Base-by-base conservation (phyloP, 2,113 vertebrate genomes). In the Arenaria interpres region DNA sequence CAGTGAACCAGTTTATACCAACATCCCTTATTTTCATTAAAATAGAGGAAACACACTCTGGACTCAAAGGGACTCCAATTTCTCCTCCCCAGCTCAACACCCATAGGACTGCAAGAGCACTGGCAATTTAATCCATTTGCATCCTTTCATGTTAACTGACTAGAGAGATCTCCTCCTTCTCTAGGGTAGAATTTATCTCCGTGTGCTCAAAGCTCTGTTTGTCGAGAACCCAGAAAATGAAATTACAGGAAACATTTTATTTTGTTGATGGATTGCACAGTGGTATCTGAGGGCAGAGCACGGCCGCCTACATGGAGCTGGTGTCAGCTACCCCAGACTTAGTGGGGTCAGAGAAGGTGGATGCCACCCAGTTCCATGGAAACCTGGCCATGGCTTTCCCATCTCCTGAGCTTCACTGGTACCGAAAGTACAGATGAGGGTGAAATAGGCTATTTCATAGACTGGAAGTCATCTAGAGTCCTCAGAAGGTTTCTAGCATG, bases 1-100 rank as follows among this genome's bases (percentile, higher is more conserved):
- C 80, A 85, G 74, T 54, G 32, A 92, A 79, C n/a, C 32, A 25
- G 50, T 85, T 93, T 53, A 45, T 90, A 79, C 56, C 64, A 81
- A 22, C 35, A 43, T 78, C 68, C 57, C 46, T 80, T 90, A 79
- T 82, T 64, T 68, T 86, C 81, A 86, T 75, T 59, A 78, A 73
- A 0, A 46, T 10, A 30, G 68, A 83, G 57, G 39, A 85, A 93
- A 90, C 48, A 85, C 4, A 69, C 14, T 75, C 14, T 28, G 21
- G 41, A 82, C 71, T 74, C 69, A 37, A 35, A 94, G 78, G 46
- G 45, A 30, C 50, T 73, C 35, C 51, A 41, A 10, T 46, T 72
- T 60, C 41, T 85, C 63, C 75, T 95, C 72, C 81, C 63, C 75
- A 28, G 74, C 73, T 68, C 83, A 43, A 35, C 43, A 72, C 83